phyloP scores from a whole-genome alignment of 2,888 invertebrate genomes.

The Nomada lathburiana region DNA sequence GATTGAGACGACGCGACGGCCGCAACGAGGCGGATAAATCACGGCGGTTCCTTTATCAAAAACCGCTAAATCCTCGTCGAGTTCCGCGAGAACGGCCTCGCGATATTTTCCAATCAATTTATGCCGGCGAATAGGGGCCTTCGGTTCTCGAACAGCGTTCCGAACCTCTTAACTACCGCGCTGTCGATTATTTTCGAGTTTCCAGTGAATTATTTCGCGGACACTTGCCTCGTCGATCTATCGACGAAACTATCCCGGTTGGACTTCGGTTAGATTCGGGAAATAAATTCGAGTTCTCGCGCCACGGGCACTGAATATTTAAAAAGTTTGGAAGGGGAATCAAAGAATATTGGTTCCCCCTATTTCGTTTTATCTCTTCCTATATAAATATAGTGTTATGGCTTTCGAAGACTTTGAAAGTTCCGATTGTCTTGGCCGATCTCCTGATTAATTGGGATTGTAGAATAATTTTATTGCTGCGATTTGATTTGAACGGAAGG shows the following conservation, averaged over 20 bases:
- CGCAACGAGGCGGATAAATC: slow-evolving; percentile 18
- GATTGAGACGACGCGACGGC: slow-evolving; percentile 16
- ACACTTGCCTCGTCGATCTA: too few species aligned
- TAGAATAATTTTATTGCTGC: too few species aligned
- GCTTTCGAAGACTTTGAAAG: too few species aligned
- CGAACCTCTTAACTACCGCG: not conserved
- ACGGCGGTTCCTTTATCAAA: slow-evolving; percentile 33
- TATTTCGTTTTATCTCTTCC: too few species aligned
- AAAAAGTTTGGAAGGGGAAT: too few species aligned
- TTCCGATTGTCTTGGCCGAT: too few species aligned
- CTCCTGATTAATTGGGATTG: too few species aligned
- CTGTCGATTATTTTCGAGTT: slow-evolving; percentile 17
- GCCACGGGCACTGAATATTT: not conserved
- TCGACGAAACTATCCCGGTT: not conserved
- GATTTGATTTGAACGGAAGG: too few species aligned
- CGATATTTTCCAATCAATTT: slow-evolving; percentile 27
- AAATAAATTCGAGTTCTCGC: not conserved
- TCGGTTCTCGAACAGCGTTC: not conserved
- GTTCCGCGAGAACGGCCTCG: not conserved
- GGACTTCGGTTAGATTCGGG: not conserved
- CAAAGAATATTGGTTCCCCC: too few species aligned
- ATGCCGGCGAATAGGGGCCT: not conserved
- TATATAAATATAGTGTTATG: too few species aligned
- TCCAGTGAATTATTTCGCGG: slow-evolving; percentile 1
- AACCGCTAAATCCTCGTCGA: slow-evolving; percentile 27